Percentiles rank a stretch among this genome's conserved stretches.
Conservation (phyloP, 1,140 invertebrate genomes). For the Leguminivora glycinivorella region DNA sequence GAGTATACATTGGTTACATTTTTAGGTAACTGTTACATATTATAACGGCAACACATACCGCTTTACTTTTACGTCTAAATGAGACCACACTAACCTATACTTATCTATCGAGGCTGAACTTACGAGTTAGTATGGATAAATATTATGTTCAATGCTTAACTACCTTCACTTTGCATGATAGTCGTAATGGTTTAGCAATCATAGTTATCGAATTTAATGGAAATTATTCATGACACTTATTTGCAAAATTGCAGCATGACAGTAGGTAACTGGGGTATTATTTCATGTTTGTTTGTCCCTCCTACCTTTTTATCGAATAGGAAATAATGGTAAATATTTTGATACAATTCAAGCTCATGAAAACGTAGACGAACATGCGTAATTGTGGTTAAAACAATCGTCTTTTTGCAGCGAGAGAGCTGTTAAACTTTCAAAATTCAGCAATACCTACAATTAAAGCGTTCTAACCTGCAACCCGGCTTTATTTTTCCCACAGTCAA, state of each 20-base stretch:
- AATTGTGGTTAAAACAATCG: too few relatives aligned
- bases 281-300: not conserved
- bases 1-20: not conserved
- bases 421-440: too few relatives aligned
- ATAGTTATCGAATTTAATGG: not conserved
- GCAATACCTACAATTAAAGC: too few relatives aligned
- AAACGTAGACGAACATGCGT: too few relatives aligned
- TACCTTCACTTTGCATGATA: not conserved
- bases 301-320: not conserved
- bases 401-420: too few relatives aligned
- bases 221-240: not conserved
- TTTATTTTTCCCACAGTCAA: too few relatives aligned
- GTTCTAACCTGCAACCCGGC: too few relatives aligned
- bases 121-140: conserved; percentile 13
- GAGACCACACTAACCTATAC: conserved; percentile 16
- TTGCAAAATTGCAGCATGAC: not conserved
- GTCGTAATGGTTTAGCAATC: not conserved
- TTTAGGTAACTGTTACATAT: conserved; percentile 22
- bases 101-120: conserved; percentile 13
- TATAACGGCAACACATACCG: conserved; percentile 16
- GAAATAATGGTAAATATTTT: not conserved
- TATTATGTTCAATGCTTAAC: conserved; percentile 3
- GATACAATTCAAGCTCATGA: too few relatives aligned
- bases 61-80: conserved; percentile 16
- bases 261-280: not conserved